Base-by-base conservation (phyloP, 2,888 invertebrate species). In the Thumatha senex region DNA sequence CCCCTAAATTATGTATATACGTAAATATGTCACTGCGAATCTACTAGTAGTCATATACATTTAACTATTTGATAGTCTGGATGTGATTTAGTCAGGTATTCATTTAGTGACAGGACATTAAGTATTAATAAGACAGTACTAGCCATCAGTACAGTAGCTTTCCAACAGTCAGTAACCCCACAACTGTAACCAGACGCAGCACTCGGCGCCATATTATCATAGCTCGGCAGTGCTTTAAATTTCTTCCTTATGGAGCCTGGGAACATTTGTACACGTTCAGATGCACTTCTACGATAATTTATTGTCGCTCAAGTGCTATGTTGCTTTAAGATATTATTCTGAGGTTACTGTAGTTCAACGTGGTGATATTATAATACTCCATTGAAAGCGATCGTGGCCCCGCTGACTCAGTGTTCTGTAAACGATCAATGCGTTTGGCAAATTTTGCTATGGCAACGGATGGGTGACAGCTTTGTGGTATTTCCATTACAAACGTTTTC, bases 191-290 rank as follows among this genome's bases (percentile, higher is more conserved):
- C 36, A 38, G 45, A 45, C 36, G 29, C 14, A 9, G 34, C 42
- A 48, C 35, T 48, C 43, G 43, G 13, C 47, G 34, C 14, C n/a
- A 10, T 14, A 33, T 39, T 48, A 48, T 48, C 48, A 39, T 24
- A 14, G 4, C 29, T 13, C 29, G 14, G 8, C 7, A 18, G 9
- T 12, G 1, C n/a, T 12, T 13, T 38, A 10, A 35, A 39, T 42
- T 31, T 42, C 43, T 48, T 48, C 48, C 48, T 48, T 43, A 38
- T 33, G 46, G 35, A 24, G 33, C 38, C 24, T 39, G 33, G 24
- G 48, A 42, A 38, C 42, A 35, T 15, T 42, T 15, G 4, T 8
- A 4, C 33, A 8, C 12, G 29, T 35, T 40, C 9, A 15, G 12
- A 14, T 40, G 30, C 13, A 39, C 39, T 18, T 40, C 24, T 24